Conservation (phyloP, 2,113 vertebrate species). For the Platycercus adscitus region DNA sequence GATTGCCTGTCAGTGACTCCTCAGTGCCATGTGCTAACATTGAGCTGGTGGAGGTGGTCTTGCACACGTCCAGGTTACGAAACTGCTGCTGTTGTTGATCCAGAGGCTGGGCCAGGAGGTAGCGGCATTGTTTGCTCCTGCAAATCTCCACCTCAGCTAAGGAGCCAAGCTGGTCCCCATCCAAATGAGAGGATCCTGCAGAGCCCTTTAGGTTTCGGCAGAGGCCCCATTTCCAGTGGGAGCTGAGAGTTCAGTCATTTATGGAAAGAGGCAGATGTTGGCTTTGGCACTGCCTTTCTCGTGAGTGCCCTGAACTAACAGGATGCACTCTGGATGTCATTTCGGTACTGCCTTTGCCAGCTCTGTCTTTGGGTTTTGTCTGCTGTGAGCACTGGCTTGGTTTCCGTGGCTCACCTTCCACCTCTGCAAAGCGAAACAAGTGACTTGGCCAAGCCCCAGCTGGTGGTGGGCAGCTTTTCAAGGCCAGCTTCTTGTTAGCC, state of each 20-base stretch:
- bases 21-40: neutral
- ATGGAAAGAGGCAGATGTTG: neutral
- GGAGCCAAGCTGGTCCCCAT: neutral
- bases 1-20: neutral
- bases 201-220: neutral
- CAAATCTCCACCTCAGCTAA: neutral
- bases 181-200: neutral
- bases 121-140: neutral
- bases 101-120: neutral
- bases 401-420: rapidly evolving
- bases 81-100: neutral
- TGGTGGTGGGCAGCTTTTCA: neutral
- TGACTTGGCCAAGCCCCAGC: neutral
- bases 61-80: neutral
- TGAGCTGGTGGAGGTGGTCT: neutral
- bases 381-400: neutral
- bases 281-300: neutral
- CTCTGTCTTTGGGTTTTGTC: neutral
- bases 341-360: neutral
- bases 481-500: neutral
- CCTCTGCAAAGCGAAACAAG: neutral
- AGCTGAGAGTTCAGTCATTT: neutral
- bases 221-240: neutral
- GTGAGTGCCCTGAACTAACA: neutral
- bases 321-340: neutral